Conservation (phyloP, 1,140 invertebrate species). For the Nixonia krombeini region DNA sequence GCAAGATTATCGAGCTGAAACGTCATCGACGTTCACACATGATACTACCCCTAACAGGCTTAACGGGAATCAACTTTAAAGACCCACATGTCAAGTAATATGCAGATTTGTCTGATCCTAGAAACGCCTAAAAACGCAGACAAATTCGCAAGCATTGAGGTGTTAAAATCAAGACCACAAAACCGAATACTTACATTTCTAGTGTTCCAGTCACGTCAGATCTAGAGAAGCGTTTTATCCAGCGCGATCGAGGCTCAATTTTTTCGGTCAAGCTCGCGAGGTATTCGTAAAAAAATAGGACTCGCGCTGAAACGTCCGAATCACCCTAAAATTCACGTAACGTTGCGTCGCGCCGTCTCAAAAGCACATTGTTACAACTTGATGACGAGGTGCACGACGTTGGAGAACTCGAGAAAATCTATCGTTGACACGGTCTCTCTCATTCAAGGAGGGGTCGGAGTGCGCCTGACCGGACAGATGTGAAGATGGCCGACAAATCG, state of each 20-base stretch:
- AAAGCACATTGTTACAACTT: conserved; percentile 52
- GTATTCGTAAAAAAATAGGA: conserved; percentile 25
- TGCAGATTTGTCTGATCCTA: neutral
- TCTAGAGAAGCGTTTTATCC: conserved; percentile 14
- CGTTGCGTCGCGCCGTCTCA: conserved; percentile 36
- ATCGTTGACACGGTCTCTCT: conserved; percentile 56
- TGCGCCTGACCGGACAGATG: conserved; percentile 64
- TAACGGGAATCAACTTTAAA: conserved; percentile 2
- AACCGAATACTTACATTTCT: conserved; percentile 19
- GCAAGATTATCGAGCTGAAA: conserved; percentile 25
- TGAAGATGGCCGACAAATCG: conserved; percentile 65
- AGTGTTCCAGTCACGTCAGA: conserved; percentile 14
- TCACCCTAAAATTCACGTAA: conserved; percentile 11
- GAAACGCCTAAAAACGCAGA: neutral
- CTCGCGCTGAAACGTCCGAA: conserved; percentile 19
- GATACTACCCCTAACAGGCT: conserved; percentile 30
- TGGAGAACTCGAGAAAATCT: conserved; percentile 59
- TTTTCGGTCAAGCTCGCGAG: conserved; percentile 1
- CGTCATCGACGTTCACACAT: conserved; percentile 21
- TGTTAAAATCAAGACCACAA: no score
- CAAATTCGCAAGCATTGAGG: no score
- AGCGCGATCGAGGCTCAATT: conserved; percentile 11
- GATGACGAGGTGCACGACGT: conserved; percentile 49
- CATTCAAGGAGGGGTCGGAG: conserved; percentile 51
- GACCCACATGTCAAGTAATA: conserved; percentile 13